Base-by-base conservation (phyloP, 2,797 vertebrate genomes). In the Acestrorhynchus altus region DNA sequence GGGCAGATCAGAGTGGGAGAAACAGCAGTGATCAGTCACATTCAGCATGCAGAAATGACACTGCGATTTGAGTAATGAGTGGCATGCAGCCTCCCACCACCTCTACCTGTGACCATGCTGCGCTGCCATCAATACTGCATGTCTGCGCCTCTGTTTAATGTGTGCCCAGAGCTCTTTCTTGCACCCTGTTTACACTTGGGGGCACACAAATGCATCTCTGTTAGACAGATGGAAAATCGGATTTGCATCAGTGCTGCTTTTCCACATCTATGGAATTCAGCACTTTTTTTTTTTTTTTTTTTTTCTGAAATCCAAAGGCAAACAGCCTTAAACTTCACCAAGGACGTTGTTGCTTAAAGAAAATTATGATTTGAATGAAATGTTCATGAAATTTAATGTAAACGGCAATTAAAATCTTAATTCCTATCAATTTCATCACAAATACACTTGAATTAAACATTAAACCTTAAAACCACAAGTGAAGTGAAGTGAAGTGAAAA, bases 1-100 rank as follows among this genome's bases (percentile, higher is more conserved):
- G 59, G 10, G 60, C 73, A 69, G 71, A 66, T 80, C 74, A 63
- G 74, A 80, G 80, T 54, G 57, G 68, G 65, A 56, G 56, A 57
- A 83, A 83, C 79, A 84, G 78, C 70, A 77, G 72, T 65, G 76
- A 83, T 86, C 85, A 77, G 76, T 88, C 82, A 84, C 63, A 57
- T 67, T 66, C 52, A 56, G 72, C 16, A 51, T 54, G 31, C 56
- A 73, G 69, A 74, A 65, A 56, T 69, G 83, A 76, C 78, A 54
- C 52, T 4, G 20, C 71, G 44, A 49, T 75, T 73, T 84, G 81
- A 86, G 72, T 82, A 85, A 85, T 83, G 83, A 83, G 78, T 16
- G 64, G 39, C 77, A 70, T 24, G 46, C 74, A 73, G 79, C 79
- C 78, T 82, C 76, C 76, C 67, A 49, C 61, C 52, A 51, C 72